Percentiles rank a stretch among this genome's conserved stretches.
phyloP scores from a whole-genome alignment of 2,888 invertebrate species.

The Ptilodon capucinus region DNA sequence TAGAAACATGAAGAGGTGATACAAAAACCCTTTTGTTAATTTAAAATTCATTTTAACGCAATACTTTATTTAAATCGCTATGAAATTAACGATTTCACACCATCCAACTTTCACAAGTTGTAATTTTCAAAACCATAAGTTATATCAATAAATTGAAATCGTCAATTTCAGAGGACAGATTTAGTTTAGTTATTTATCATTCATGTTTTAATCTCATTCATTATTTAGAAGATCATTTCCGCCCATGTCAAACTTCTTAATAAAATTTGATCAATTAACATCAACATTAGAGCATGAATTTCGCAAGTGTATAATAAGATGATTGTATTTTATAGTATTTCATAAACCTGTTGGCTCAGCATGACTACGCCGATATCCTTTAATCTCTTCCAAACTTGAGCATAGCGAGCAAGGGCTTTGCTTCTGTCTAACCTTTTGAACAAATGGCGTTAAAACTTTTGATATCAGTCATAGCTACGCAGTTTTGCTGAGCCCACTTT shows the following conservation, averaged over 20 bases:
- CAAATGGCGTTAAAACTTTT: too few species aligned
- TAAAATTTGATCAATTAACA: too few species aligned
- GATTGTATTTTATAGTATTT: too few species aligned
- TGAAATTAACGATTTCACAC: conserved; percentile 43
- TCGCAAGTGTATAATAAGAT: too few species aligned
- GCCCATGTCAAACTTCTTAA: conserved; percentile 59
- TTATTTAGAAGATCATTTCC: conserved; percentile 63
- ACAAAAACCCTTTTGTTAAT: conserved; percentile 72
- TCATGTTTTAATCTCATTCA: conserved; percentile 61
- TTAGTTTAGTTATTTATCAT: conserved; percentile 60
- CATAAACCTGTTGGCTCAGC: too few species aligned
- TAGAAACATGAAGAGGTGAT: conserved; percentile 74
- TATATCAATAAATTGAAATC: conserved; percentile 35
- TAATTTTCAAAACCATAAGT: conserved; percentile 1
- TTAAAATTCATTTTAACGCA: conserved; percentile 69
- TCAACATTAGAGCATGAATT: too few species aligned
- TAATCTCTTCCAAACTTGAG: too few species aligned
- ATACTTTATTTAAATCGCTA: conserved; percentile 67
- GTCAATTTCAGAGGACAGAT: conserved; percentile 52
- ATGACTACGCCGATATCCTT: too few species aligned
- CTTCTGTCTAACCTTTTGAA: too few species aligned
- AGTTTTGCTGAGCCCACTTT: background rate
- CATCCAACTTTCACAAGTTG: too few species aligned
- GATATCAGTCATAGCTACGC: too few species aligned
- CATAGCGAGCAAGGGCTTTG: too few species aligned